A percentile compares a stretch with the other conserved stretches of the same genome.
phyloP scores from a whole-genome alignment of 2,113 vertebrate species.

The Proterorhinus semilunaris region DNA sequence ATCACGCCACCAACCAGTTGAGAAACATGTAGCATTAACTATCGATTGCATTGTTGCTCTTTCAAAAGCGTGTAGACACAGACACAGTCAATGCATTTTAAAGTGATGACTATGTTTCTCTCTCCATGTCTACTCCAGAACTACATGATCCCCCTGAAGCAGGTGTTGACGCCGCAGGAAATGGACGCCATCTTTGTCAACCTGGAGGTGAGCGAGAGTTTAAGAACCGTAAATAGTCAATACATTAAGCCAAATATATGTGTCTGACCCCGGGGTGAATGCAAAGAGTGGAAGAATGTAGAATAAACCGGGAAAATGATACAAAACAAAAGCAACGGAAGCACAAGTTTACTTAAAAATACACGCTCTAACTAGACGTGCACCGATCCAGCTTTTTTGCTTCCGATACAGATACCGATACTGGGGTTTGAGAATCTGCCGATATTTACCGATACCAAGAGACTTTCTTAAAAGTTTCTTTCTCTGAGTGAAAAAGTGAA shows the following conservation, averaged over 20 bases:
- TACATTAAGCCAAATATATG: slow-evolving; percentile 6
- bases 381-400: too few species aligned
- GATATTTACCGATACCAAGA: too few species aligned
- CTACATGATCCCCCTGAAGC: slow-evolving; percentile 91
- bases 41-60: slow-evolving; percentile 20
- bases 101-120: not conserved
- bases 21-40: not conserved
- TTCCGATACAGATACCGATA: too few species aligned
- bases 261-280: slow-evolving; percentile 22
- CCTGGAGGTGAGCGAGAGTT: slow-evolving; percentile 82
- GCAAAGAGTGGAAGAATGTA: slow-evolving; percentile 23
- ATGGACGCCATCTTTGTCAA: slow-evolving; percentile 95
- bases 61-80: slow-evolving; percentile 22
- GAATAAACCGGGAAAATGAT: slow-evolving; percentile 3
- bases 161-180: slow-evolving; percentile 85
- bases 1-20: not conserved
- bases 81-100: not conserved
- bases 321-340: not conserved
- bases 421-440: too few species aligned
- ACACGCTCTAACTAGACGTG: too few species aligned
- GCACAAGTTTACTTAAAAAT: too few species aligned
- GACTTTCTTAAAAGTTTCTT: too few species aligned
- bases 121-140: slow-evolving; percentile 76
- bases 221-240: not conserved
- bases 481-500: too few species aligned